Evolutionary conservation across 2,113 vertebrate species (phyloP).

Genomic region (Crotophaga sulcirostris): DNA sequence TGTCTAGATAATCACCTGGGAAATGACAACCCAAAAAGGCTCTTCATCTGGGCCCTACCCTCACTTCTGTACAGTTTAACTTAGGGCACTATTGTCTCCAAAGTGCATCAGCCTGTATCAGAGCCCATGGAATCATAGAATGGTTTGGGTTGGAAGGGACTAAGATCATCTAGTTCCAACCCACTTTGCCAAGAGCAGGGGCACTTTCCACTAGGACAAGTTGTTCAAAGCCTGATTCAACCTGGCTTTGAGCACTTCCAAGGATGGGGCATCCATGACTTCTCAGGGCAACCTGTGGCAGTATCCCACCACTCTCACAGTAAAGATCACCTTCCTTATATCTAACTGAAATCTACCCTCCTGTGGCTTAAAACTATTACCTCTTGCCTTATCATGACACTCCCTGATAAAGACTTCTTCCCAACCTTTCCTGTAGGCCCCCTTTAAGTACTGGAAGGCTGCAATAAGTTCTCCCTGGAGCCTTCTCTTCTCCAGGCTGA

Average conservation of each 20-base stretch:
- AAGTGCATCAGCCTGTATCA: not conserved
- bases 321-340: rapidly evolving
- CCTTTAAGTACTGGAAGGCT: rapidly evolving
- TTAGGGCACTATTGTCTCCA: rapidly evolving
- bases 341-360: not conserved
- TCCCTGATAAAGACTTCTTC: not conserved
- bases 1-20: not conserved
- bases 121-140: rapidly evolving
- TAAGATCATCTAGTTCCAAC: not conserved
- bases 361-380: not conserved
- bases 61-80: not conserved
- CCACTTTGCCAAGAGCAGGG: not conserved
- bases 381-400: rapidly evolving
- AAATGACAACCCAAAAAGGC: not conserved
- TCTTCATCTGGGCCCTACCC: not conserved
- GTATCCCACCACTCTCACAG: not conserved
- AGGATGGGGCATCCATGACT: not conserved
- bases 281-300: not conserved
- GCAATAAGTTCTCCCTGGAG: rapidly evolving
- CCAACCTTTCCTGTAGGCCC: not conserved
- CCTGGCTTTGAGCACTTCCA: not conserved
- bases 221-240: not conserved
- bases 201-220: not conserved
- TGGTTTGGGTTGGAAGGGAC: not conserved
- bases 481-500: not conserved